Base-by-base conservation (phyloP, 2,113 vertebrate species). In the Columbina picui region DNA sequence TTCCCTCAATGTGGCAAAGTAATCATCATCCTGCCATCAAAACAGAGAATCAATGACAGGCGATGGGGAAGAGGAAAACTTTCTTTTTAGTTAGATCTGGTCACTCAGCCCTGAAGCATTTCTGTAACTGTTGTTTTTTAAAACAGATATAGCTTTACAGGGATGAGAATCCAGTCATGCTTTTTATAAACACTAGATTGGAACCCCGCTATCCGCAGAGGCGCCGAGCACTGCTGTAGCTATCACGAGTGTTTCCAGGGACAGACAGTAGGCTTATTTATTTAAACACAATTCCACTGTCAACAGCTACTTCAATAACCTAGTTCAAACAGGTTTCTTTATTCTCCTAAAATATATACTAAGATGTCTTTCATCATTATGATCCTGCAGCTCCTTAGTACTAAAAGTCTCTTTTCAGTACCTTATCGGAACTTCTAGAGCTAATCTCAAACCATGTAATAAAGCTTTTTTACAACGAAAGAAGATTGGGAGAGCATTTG, bases 1-100 rank as follows among this genome's bases (percentile, higher is more conserved):
- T 79, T 99, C 99, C 69, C 97, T 97, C 93, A 99, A 60, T 0
- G 99, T 99, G 12, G 99, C 98, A 96, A 99, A 97, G 91, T 99
- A 99, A 95, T 99, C 99, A 64, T 99, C 99, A 22, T 98, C 98
- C 90, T 98, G 96, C 96, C 98, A 32, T 96, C 94, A 95, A 90
- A 45, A 87, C 9, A 93, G 32, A 86, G 78, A 94, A 84, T 14
- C 38, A 56, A 11, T 23, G 2, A 70, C 0, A 50, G 12, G 26
- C 59, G 27, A 67, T 25, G 10, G 88, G 36, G 14, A 97, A 85
- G 27, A 77, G 10, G 25, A 86, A 83, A 81, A 60, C 27, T 14
- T 57, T 56, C 14, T 77, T 80, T 82, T 76, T 55, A 59, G 11
- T 39, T 4, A 71, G 14, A 7, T 45, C 34, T 43, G 77, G 26